Conservation (phyloP, 2,113 vertebrate genomes). For the Benitochromis conjunctus region DNA sequence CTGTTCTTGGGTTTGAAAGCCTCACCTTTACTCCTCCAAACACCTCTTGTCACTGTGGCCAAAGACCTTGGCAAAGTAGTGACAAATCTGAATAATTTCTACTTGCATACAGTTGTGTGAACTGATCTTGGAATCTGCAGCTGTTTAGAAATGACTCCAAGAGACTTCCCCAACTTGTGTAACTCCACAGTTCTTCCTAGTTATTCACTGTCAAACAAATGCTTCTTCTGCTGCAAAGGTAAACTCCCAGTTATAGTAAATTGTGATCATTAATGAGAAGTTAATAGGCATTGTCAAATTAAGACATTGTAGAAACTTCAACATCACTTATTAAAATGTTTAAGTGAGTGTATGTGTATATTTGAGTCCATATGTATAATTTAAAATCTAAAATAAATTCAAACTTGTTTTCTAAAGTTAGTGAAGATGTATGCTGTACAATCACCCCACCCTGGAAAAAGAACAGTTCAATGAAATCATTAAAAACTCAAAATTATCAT, state of each 20-base stretch:
- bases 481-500: neutral
- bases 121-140: neutral
- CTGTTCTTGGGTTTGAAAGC: neutral
- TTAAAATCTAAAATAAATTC: neutral
- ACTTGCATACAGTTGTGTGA: neutral
- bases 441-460: neutral
- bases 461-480: neutral
- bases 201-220: neutral
- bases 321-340: neutral
- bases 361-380: neutral
- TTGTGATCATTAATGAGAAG: neutral
- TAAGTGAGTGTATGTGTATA: neutral
- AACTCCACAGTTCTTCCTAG: neutral
- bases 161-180: neutral
- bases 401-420: neutral
- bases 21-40: neutral
- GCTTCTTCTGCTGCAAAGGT: neutral
- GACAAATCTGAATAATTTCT: neutral
- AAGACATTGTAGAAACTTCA: neutral
- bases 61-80: neutral
- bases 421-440: neutral
- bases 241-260: neutral
- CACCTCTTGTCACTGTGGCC: neutral
- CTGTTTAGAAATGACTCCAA: neutral
- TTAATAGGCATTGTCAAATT: rapidly evolving